Evolutionary conservation across 2,797 vertebrate genomes (phyloP).

Genomic region (Peromyscus attwateri): DNA sequence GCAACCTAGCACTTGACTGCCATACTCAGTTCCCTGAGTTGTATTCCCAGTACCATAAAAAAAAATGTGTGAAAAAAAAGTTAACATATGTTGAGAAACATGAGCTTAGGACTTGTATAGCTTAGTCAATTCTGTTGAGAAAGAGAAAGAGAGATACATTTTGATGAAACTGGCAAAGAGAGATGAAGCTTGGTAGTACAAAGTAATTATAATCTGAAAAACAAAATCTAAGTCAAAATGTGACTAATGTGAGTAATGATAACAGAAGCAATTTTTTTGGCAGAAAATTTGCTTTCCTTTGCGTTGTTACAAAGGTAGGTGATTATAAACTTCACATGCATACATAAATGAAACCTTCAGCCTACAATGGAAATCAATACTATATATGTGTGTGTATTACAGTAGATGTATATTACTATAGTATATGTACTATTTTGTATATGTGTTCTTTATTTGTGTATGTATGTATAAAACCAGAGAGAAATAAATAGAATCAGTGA

Average conservation of each 20-base stretch:
- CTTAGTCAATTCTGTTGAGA: background rate
- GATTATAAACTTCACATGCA: background rate
- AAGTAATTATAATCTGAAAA: conserved; percentile 14
- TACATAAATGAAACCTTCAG: background rate
- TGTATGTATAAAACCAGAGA: background rate
- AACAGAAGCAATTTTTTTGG: background rate
- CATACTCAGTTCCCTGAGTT: background rate
- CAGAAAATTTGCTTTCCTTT: conserved; percentile 24
- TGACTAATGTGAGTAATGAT: background rate
- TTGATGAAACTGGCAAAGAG: background rate
- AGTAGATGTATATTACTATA: background rate
- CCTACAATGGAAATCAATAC: background rate
- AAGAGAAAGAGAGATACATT: background rate
- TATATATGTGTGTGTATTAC: background rate
- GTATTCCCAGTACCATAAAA: background rate
- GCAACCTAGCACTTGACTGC: background rate
- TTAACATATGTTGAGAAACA: background rate
- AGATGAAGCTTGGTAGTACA: background rate
- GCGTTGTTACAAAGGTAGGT: background rate
- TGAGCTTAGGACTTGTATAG: background rate
- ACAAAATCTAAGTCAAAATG: background rate
- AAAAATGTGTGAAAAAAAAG: background rate
- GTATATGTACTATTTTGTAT: background rate
- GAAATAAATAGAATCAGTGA: background rate
- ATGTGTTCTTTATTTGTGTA: background rate